These are phyloP conservation scores for Chionis minor DNA, from an alignment of 2,113 vertebrate species.

Conservation along the genomic window DNA sequence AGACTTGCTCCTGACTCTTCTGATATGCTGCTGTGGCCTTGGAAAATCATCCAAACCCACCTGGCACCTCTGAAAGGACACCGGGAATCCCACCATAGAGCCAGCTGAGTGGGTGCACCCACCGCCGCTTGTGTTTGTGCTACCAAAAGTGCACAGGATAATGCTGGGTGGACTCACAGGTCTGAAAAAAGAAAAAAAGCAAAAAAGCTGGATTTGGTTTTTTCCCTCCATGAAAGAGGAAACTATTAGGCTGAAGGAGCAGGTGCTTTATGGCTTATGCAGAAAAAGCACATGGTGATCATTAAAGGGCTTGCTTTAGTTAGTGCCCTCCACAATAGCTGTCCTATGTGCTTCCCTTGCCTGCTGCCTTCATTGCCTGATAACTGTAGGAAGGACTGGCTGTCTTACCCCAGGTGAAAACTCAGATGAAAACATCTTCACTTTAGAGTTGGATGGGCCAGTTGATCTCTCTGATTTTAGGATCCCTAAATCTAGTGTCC, in stretches of 20 bases:
- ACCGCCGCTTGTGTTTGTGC: not conserved
- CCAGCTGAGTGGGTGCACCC: not conserved
- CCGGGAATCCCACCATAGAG: not conserved
- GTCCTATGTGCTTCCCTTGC: not conserved
- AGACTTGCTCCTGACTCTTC: not conserved
- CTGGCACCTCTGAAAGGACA: not conserved
- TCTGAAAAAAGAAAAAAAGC: not conserved
- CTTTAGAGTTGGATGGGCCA: not conserved
- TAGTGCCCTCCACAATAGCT: not conserved
- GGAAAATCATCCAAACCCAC: not conserved
- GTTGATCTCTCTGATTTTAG: not conserved
- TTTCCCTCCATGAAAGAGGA: not conserved
- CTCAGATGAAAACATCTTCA: not conserved
- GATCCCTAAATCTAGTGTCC: not conserved
- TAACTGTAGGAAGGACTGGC: not conserved
- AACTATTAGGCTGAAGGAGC: not conserved
- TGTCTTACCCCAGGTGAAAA: not conserved
- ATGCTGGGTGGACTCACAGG: not conserved
- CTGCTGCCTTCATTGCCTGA: not conserved
- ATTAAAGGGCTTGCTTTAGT: not conserved
- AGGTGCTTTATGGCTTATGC: not conserved
- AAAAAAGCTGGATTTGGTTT: not conserved
- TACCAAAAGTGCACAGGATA: not conserved
- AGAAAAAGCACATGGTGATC: not conserved
- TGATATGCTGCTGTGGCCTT: not conserved